These are phyloP conservation scores for Nomada flava DNA, from an alignment of 2,888 invertebrate species.

Conservation along the genomic window DNA sequence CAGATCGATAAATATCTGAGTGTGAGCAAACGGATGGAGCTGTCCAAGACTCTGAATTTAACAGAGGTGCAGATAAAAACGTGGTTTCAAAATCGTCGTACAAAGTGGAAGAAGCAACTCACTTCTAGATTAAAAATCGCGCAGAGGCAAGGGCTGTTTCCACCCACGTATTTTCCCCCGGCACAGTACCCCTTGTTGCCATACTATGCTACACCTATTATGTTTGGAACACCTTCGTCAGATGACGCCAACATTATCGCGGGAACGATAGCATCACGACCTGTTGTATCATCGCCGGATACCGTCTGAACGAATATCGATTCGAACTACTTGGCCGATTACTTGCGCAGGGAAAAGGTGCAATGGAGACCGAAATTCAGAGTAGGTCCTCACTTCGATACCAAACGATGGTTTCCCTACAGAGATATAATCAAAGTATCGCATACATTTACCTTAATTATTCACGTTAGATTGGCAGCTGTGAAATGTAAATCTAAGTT, in stretches of 20 bases:
- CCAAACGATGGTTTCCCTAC: conserved; percentile 13
- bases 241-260: conserved; percentile 78
- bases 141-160: conserved; percentile 92
- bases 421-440: neutral
- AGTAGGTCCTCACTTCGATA: neutral
- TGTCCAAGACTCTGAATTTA: conserved; percentile 94
- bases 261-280: conserved; percentile 68
- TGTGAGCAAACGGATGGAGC: conserved; percentile 97
- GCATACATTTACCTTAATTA: conserved; percentile 12
- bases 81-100: conserved; percentile 97
- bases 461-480: conserved; percentile 4
- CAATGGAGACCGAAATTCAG: conserved; percentile 28
- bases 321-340: conserved; percentile 60
- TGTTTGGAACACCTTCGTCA: conserved; percentile 86
- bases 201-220: conserved; percentile 87
- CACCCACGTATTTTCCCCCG: conserved; percentile 89
- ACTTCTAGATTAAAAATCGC: conserved; percentile 95
- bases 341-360: conserved; percentile 38
- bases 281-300: conserved; percentile 66
- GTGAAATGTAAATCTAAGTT: conserved; percentile 45
- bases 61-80: conserved; percentile 99
- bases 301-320: conserved; percentile 57
- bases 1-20: conserved; percentile 97
- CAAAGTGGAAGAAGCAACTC: conserved; percentile 99
- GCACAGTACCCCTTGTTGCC: conserved; percentile 87